Conservation (phyloP, 2,113 vertebrate species). For the Gila orcuttii region DNA sequence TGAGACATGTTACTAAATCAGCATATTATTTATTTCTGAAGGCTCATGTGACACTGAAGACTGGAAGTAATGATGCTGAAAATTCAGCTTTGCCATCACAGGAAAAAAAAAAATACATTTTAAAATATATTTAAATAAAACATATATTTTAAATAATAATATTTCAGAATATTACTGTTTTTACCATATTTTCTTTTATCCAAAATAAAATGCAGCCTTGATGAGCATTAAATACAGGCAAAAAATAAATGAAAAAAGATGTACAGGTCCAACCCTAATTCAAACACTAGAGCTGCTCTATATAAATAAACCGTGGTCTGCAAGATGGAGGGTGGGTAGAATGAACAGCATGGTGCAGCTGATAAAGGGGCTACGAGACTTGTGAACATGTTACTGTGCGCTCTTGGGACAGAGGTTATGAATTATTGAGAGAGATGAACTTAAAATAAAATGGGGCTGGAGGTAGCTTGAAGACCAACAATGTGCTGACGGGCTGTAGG, state of each 20-base stretch:
- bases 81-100: neutral
- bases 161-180: neutral
- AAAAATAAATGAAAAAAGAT: neutral
- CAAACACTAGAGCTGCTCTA: neutral
- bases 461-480: conserved; percentile 32
- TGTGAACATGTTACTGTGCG: conserved; percentile 20
- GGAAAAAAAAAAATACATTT: neutral
- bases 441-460: conserved; percentile 41
- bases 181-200: neutral
- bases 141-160: neutral
- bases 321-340: neutral
- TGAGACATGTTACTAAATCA: too few species aligned
- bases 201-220: neutral
- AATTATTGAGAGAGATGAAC: conserved; percentile 59
- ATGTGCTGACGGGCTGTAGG: too few species aligned
- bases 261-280: neutral
- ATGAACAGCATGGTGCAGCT: conserved; percentile 10
- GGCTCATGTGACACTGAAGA: neutral
- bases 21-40: too few species aligned
- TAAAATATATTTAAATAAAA: neutral
- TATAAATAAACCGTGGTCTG: neutral
- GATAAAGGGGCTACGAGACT: conserved; percentile 31
- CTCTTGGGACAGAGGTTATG: conserved; percentile 39
- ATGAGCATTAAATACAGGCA: neutral
- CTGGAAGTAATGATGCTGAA: neutral